phyloP scores from a whole-genome alignment of 2,113 vertebrate species.

The Ranitomeya variabilis region DNA sequence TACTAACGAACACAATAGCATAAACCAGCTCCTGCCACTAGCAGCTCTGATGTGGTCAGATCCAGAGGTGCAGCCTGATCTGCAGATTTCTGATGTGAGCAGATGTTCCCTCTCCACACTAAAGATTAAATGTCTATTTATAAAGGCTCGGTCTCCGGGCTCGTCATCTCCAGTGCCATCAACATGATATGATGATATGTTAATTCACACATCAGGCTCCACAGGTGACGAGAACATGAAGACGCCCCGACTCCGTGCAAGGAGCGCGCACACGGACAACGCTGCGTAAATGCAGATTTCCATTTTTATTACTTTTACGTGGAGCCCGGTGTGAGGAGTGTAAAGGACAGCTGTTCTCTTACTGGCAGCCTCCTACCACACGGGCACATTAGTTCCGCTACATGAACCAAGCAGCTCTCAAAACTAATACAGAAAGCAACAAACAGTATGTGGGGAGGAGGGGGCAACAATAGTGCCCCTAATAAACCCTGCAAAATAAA shows the following conservation, averaged over 20 bases:
- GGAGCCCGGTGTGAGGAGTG: constrained; percentile 34
- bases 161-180: constrained; percentile 10
- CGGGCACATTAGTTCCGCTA: constrained; percentile 30
- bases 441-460: background rate
- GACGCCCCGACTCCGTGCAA: background rate
- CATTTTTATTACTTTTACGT: constrained; percentile 44
- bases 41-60: background rate
- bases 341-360: constrained; percentile 51
- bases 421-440: background rate
- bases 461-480: background rate
- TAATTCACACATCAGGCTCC: constrained; percentile 6
- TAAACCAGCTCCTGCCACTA: background rate
- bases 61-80: background rate
- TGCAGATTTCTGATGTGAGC: constrained; percentile 5
- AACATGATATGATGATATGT: constrained; percentile 29
- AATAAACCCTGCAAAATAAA: constrained; percentile 17
- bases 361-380: background rate
- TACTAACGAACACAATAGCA: background rate
- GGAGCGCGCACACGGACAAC: background rate
- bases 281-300: constrained; percentile 15
- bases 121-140: constrained; percentile 36
- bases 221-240: constrained; percentile 24
- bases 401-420: background rate
- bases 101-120: constrained; percentile 37
- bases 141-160: background rate